Evolutionary conservation across 2,888 invertebrate genomes (phyloP).

Genomic region (Lochmaea crataegi): DNA sequence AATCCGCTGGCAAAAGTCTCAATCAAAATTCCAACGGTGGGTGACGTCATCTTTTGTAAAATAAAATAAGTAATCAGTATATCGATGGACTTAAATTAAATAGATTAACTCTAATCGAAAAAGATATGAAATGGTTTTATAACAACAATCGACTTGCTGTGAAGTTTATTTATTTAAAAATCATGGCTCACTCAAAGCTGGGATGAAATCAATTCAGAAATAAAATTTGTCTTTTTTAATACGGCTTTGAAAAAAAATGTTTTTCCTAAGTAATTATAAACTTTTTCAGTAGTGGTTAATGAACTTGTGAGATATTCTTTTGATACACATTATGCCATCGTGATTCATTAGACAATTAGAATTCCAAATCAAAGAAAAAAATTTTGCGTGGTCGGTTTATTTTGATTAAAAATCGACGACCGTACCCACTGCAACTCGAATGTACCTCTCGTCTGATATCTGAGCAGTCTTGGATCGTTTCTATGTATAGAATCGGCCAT

Average conservation of each 20-base stretch:
- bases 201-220: too few species aligned
- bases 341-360: conserved; percentile 16
- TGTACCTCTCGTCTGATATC: conserved; percentile 38
- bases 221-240: too few species aligned
- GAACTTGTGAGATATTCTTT: background rate
- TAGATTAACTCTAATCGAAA: background rate
- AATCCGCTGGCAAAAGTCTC: conserved; percentile 12
- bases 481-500: conserved; percentile 55
- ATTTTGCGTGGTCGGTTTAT: conserved; percentile 32
- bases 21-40: conserved; percentile 6
- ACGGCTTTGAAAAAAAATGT: background rate
- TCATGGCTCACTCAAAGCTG: too few species aligned
- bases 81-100: background rate
- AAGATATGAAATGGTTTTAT: background rate
- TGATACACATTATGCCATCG: background rate
- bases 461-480: conserved; percentile 43
- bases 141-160: too few species aligned
- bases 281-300: background rate
- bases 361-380: conserved; percentile 17
- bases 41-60: conserved; percentile 8
- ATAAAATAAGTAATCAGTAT: background rate
- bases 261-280: background rate
- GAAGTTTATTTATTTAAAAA: too few species aligned
- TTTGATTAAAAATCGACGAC: conserved; percentile 36
- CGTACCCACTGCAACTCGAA: conserved; percentile 35